phyloP scores from a whole-genome alignment of 2,113 vertebrate species.

The Cisticola juncidis region DNA sequence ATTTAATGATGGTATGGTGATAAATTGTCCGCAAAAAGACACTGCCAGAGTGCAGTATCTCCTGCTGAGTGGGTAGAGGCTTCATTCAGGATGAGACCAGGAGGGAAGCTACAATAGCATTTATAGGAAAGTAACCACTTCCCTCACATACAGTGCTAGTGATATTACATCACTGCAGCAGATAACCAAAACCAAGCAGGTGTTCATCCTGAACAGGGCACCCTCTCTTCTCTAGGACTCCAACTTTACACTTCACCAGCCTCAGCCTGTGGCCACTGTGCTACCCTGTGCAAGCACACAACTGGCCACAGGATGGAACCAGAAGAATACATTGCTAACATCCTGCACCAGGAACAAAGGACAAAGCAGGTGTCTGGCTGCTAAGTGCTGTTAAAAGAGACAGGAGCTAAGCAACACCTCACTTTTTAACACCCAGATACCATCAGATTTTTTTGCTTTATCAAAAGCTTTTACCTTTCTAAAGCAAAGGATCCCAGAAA shows the following conservation, averaged over 20 bases:
- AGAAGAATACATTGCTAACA: not conserved
- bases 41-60: not conserved
- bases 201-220: not conserved
- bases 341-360: not conserved
- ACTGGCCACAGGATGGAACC: not conserved
- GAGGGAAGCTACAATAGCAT: not conserved
- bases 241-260: not conserved
- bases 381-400: not conserved
- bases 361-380: not conserved
- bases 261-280: rapidly evolving
- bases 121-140: not conserved
- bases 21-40: not conserved
- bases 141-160: not conserved
- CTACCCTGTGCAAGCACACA: not conserved
- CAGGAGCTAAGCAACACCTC: not conserved
- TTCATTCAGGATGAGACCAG: not conserved
- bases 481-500: not conserved
- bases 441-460: not conserved
- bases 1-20: not conserved
- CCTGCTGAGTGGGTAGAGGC: not conserved
- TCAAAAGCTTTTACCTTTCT: not conserved
- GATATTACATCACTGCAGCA: not conserved
- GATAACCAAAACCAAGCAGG: not conserved
- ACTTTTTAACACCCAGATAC: not conserved
- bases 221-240: not conserved